Conservation (phyloP, 1,140 invertebrate genomes). For the Coelopa frigida region DNA sequence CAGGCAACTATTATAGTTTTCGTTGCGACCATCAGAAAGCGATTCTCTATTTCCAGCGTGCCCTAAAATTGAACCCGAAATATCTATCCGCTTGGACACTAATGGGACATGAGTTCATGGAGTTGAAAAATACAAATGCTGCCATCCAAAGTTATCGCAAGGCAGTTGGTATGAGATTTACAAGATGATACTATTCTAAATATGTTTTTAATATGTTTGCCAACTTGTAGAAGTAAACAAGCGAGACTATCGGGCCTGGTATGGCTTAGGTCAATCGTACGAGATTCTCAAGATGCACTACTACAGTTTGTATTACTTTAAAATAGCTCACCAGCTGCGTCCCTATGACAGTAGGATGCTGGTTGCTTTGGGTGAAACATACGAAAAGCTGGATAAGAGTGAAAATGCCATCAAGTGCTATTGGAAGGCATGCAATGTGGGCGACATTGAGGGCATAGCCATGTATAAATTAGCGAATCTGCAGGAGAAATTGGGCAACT, state of each 20-base stretch:
- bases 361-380: constrained; percentile 91
- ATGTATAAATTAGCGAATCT: constrained; percentile 88
- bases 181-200: not conserved
- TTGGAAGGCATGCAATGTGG: constrained; percentile 90
- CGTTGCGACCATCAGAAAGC: constrained; percentile 94
- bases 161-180: constrained; percentile 69
- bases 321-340: constrained; percentile 85
- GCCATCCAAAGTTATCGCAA: constrained; percentile 96
- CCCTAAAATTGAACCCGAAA: constrained; percentile 88
- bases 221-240: constrained; percentile 77
- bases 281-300: constrained; percentile 95
- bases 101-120: constrained; percentile 99
- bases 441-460: constrained; percentile 93
- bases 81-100: constrained; percentile 95
- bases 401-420: constrained; percentile 96
- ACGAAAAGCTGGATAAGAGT: constrained; percentile 88
- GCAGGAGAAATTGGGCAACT: constrained; percentile 80
- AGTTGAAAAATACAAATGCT: constrained; percentile 96
- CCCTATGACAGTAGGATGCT: constrained; percentile 97
- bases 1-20: constrained; percentile 97
- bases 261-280: constrained; percentile 96
- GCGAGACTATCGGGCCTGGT: constrained; percentile 95
- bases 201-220: constrained; percentile 20
- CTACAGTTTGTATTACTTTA: constrained; percentile 96
- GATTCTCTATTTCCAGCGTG: constrained; percentile 92